phyloP scores from a whole-genome alignment of 2,797 vertebrate species.

The Cryptoprocta ferox region DNA sequence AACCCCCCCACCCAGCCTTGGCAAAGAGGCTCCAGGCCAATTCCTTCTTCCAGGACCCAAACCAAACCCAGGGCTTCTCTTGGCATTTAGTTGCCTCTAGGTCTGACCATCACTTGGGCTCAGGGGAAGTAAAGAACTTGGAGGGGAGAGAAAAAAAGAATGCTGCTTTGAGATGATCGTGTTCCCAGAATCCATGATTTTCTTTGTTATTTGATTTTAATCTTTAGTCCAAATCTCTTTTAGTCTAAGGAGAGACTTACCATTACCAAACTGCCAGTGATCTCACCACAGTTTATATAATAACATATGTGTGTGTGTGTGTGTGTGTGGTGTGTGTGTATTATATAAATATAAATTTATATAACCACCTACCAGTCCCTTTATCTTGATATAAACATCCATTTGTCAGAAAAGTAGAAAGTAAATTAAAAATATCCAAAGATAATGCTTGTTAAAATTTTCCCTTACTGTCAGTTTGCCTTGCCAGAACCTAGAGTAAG shows the following conservation, averaged over 20 bases:
- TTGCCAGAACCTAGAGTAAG: neutral
- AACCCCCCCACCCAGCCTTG: neutral
- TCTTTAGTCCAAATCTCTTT: conserved; percentile 6
- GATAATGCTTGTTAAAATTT: neutral
- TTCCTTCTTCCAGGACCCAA: neutral
- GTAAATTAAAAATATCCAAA: neutral
- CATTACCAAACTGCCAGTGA: neutral
- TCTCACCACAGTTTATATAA: conserved; percentile 2
- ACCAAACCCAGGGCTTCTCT: neutral
- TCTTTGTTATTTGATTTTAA: conserved; percentile 13
- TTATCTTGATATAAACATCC: neutral
- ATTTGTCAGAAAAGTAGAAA: conserved; percentile 22
- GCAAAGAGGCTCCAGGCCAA: neutral
- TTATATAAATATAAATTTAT: conserved; percentile 13
- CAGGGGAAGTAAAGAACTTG: neutral
- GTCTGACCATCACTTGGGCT: neutral
- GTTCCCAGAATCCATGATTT: neutral
- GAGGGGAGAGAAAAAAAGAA: neutral
- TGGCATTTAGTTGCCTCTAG: neutral
- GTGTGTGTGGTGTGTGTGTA: neutral
- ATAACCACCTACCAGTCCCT: neutral
- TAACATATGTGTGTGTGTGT: neutral
- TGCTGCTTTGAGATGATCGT: neutral
- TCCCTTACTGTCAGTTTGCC: neutral
- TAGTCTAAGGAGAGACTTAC: neutral